Evolutionary conservation across 1,140 invertebrate species (phyloP).

Genomic region (Drosophila lacteicornis): DNA sequence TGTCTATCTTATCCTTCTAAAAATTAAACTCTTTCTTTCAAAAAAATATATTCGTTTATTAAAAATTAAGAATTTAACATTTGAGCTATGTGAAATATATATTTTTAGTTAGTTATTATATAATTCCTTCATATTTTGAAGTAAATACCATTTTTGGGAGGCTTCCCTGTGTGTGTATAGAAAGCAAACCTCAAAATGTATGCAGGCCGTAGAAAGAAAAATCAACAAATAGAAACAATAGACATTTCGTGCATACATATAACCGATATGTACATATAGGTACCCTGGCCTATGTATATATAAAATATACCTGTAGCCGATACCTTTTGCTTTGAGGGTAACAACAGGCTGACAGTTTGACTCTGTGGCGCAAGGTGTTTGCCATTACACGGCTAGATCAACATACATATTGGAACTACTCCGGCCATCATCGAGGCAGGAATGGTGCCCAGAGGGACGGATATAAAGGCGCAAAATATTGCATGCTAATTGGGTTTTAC

Average conservation of each 20-base stretch:
- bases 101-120: too few species aligned
- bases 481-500: conserved; percentile 36
- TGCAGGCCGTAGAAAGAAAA: conserved; percentile 46
- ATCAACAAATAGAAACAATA: conserved; percentile 47
- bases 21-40: too few species aligned
- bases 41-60: too few species aligned
- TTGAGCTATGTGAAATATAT: too few species aligned
- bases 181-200: conserved; percentile 35
- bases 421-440: not conserved
- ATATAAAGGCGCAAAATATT: conserved; percentile 9
- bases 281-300: conserved; percentile 14
- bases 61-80: too few species aligned
- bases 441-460: not conserved
- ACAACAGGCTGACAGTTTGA: conserved; percentile 28
- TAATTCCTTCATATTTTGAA: too few species aligned
- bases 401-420: conserved; percentile 19
- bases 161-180: conserved; percentile 15
- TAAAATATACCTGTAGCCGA: conserved; percentile 13
- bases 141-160: too few species aligned
- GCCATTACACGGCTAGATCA: conserved; percentile 40
- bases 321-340: conserved; percentile 21
- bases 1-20: too few species aligned
- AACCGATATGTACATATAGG: not conserved
- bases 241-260: conserved; percentile 13
- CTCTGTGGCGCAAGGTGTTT: conserved; percentile 43